Percentiles rank a stretch among this genome's conserved stretches.
Conservation (phyloP, 2,888 invertebrate genomes). For the Athalia cordata region DNA sequence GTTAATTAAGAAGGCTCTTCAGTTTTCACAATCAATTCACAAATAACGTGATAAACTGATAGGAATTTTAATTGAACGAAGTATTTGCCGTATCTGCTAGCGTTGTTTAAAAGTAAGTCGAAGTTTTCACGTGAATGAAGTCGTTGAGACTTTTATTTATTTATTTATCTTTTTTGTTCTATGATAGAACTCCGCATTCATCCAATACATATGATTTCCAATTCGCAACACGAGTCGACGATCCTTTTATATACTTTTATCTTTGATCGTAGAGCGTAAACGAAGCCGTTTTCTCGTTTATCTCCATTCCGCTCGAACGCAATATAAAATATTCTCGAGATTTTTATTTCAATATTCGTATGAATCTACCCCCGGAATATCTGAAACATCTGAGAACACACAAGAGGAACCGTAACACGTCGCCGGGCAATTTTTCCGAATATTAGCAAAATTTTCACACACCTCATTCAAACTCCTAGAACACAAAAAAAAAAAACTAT, state of each 20-base stretch:
- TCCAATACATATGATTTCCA: constrained; percentile 10
- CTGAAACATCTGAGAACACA: too few species aligned
- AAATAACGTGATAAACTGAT: neutral
- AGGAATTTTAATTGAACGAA: neutral
- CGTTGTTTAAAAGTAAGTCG: neutral
- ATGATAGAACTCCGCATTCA: neutral
- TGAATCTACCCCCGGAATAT: too few species aligned
- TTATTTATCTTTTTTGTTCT: neutral
- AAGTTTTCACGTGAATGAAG: constrained; percentile 3
- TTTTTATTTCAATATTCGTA: too few species aligned
- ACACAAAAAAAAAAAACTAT: too few species aligned
- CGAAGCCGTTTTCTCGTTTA: constrained; percentile 6
- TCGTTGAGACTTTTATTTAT: neutral
- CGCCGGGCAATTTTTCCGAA: too few species aligned
- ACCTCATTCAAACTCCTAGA: too few species aligned
- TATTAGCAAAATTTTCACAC: too few species aligned
- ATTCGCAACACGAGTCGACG: neutral
- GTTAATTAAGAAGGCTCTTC: too few species aligned
- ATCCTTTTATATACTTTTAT: neutral
- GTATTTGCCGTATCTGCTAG: neutral
- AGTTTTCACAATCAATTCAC: too few species aligned
- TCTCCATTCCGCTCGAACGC: constrained; percentile 13
- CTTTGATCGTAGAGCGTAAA: constrained; percentile 21
- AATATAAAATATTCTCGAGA: neutral
- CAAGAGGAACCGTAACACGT: too few species aligned